Conservation (phyloP, 2,888 invertebrate genomes). For the Diploptera punctata region DNA sequence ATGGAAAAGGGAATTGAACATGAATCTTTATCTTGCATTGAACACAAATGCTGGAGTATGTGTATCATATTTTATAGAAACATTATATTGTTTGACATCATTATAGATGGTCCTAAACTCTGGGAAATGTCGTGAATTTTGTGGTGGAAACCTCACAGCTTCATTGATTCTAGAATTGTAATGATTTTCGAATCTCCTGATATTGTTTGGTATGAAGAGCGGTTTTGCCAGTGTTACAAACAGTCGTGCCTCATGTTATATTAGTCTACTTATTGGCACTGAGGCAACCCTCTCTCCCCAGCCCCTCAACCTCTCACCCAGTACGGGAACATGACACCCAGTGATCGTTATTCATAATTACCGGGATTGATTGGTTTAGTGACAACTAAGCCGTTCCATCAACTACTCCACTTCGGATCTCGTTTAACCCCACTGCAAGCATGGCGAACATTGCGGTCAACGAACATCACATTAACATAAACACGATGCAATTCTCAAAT, state of each 20-base stretch:
- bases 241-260: constrained; percentile 22
- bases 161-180: too few relatives aligned
- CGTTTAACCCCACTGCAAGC: constrained; percentile 25
- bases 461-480: constrained; percentile 26
- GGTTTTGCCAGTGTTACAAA: constrained; percentile 12
- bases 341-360: constrained; percentile 41
- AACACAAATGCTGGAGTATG: too few relatives aligned
- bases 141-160: too few relatives aligned
- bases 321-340: constrained; percentile 34
- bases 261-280: constrained; percentile 28
- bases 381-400: constrained; percentile 38
- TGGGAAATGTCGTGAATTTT: too few relatives aligned
- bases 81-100: too few relatives aligned
- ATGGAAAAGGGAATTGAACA: too few relatives aligned
- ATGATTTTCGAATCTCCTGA: background rate
- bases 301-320: too few relatives aligned
- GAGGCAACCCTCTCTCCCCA: background rate
- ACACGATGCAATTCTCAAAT: background rate
- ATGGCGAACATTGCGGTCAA: constrained; percentile 23
- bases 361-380: constrained; percentile 40
- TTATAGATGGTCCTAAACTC: too few relatives aligned
- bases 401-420: constrained; percentile 33
- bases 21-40: too few relatives aligned
- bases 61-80: too few relatives aligned
- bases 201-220: constrained; percentile 4